Conservation (phyloP, 2,113 vertebrate species). For the Ornithorhynchus anatinus region DNA sequence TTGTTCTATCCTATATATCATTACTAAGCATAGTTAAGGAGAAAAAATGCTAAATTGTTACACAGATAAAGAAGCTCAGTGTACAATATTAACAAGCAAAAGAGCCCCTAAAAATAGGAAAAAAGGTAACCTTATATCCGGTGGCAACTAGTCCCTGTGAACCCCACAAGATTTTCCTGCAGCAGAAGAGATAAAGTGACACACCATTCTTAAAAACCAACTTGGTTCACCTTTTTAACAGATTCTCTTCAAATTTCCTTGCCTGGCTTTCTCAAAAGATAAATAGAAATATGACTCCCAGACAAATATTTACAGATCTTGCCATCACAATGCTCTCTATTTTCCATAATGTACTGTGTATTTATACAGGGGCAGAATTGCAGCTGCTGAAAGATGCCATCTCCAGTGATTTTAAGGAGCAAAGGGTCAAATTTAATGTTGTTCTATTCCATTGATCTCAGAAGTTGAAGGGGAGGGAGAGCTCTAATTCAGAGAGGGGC, state of each 20-base stretch:
- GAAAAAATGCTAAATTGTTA: background rate
- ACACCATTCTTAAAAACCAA: constrained; percentile 23
- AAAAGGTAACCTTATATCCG: background rate
- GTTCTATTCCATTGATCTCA: constrained; percentile 30
- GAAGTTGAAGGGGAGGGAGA: background rate
- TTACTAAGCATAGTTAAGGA: background rate
- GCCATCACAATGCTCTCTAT: constrained; percentile 1
- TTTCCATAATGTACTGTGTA: constrained; percentile 39
- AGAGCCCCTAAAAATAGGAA: background rate
- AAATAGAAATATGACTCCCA: constrained; percentile 55
- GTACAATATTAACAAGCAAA: background rate
- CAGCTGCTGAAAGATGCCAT: constrained; percentile 33
- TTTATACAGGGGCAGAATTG: constrained; percentile 29
- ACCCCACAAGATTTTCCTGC: background rate
- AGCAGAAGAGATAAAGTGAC: constrained; percentile 27
- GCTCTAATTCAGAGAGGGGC: background rate
- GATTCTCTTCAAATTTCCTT: constrained; percentile 14
- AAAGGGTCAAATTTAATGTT: constrained; percentile 38
- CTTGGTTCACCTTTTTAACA: constrained; percentile 14
- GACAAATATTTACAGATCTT: constrained; percentile 56
- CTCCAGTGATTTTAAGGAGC: constrained; percentile 30
- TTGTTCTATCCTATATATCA: constrained; percentile 14
- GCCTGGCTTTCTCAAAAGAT: constrained; percentile 19
- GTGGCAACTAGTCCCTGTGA: background rate
- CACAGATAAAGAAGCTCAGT: background rate